Conservation (phyloP, 1,140 invertebrate genomes). For the Drosophila serrata region DNA sequence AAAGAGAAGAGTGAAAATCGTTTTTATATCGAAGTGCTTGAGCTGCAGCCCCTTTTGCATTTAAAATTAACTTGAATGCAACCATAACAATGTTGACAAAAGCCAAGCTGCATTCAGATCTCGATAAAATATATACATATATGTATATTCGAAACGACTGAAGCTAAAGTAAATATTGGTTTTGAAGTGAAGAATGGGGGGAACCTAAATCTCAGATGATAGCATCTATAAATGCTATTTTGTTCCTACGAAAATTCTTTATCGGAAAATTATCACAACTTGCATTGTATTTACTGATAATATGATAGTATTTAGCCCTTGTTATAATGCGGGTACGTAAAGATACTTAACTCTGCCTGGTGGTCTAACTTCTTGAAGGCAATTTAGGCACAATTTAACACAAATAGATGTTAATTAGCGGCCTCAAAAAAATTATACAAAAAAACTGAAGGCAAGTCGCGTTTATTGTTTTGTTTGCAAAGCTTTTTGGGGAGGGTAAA, state of each 20-base stretch:
- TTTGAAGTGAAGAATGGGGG: slow-evolving; percentile 5
- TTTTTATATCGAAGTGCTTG: slow-evolving; percentile 35
- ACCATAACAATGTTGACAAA: slow-evolving; percentile 37
- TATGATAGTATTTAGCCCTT: not conserved
- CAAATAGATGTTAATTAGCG: slow-evolving; percentile 51
- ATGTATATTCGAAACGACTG: not conserved
- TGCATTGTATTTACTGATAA: not conserved
- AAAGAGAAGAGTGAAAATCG: slow-evolving; percentile 18
- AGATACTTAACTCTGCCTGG: not conserved
- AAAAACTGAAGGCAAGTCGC: slow-evolving; percentile 4
- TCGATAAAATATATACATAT: not conserved
- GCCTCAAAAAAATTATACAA: slow-evolving; percentile 1
- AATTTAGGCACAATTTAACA: slow-evolving; percentile 34
- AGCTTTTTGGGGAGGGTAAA: slow-evolving; percentile 30
- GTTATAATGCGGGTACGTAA: not conserved
- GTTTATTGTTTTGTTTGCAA: slow-evolving; percentile 39
- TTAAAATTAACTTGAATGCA: slow-evolving; percentile 43
- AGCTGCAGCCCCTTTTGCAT: slow-evolving; percentile 24
- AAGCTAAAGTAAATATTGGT: slow-evolving; percentile 29
- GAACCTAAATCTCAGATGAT: slow-evolving; percentile 14
- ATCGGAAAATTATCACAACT: not conserved
- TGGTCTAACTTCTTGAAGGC: slow-evolving; percentile 21
- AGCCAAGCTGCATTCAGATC: slow-evolving; percentile 42
- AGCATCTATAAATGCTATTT: slow-evolving; percentile 9
- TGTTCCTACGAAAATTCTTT: not conserved